Evolutionary conservation across 2,888 invertebrate species (phyloP), one percentile per base, ranked within the genome.

Genomic region (Merodon equestris): DNA sequence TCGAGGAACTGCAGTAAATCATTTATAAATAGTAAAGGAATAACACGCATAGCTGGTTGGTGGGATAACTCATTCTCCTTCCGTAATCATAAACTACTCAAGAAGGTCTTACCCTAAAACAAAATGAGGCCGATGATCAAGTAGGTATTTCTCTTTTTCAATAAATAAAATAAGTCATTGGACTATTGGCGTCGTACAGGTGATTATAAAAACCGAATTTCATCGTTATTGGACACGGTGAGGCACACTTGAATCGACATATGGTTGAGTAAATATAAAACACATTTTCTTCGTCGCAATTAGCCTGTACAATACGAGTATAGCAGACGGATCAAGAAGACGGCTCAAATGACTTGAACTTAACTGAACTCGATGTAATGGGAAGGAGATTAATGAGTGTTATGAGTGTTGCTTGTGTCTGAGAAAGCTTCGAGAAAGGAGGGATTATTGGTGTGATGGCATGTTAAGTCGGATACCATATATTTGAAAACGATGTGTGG

Each of bases 261-360:
- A 2, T 2, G 27, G 27, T 7, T 2, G 27, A 27, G 27, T 27
- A 27, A 27, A 27, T 7, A 7, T 27, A 27, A 27, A 27, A 27
- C 27, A 27, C 27, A 27, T 27, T 27, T 27, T 27, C 27, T 27
- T 27, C 27, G 27, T 27, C 27, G 7, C 27, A 27, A 27, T 27
- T 27, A 27, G 7, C 27, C 7, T 27, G 27, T 27, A 27, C 27
- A 27, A 27, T 27, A 27, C 27, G n/a, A n/a, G n/a, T n/a, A n/a
- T n/a, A 50, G 36, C 14, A 45, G 18, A 13, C 45, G 44, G 15
- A 34, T 9, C 40, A 40, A 40, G 40, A 44, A 10, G 47, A 13
- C 36, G 45, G 13, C 13, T 13, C 14, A 45, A 51, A 18, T 27
- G 18, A 40, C 42, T 68, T 68, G 68, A 68, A 68, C 68, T 60